These are phyloP conservation scores for Hyposmocoma kahamanoa DNA, from an alignment of 1,140 invertebrate genomes.

Conservation along the genomic window DNA sequence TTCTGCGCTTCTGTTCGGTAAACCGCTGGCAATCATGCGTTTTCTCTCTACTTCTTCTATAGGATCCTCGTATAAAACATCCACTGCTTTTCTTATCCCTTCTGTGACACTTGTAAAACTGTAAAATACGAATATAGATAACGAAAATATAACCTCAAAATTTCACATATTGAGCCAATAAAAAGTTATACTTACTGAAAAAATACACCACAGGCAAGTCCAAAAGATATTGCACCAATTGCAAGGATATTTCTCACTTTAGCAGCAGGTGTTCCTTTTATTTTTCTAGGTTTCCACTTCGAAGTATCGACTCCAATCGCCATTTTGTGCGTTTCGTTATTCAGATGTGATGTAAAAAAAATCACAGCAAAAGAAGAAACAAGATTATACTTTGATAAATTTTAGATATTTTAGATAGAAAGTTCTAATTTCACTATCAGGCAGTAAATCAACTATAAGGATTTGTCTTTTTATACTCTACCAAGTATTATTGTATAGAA, in stretches of 20 bases:
- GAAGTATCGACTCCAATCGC: slow-evolving; percentile 60
- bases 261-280: slow-evolving; percentile 70
- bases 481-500: too few species aligned
- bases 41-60: slow-evolving; percentile 56
- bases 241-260: slow-evolving; percentile 55
- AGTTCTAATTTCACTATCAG: too few species aligned
- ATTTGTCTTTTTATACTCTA: too few species aligned
- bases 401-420: too few species aligned
- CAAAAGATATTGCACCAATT: slow-evolving; percentile 36
- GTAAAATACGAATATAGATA: slow-evolving; percentile 20
- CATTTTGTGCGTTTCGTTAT: slow-evolving; percentile 34
- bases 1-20: slow-evolving; percentile 32
- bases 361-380: too few species aligned
- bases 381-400: too few species aligned
- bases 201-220: slow-evolving; percentile 36
- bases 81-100: slow-evolving; percentile 36
- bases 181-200: slow-evolving; percentile 42
- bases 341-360: too few species aligned
- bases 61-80: slow-evolving; percentile 53
- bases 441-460: too few species aligned
- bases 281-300: slow-evolving; percentile 70
- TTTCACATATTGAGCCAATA: neutral
- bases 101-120: slow-evolving; percentile 35
- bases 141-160: slow-evolving; percentile 11
- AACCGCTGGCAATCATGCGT: slow-evolving; percentile 45